A percentile compares a stretch with the other conserved stretches of the same genome.
phyloP scores from a whole-genome alignment of 23 tunicate genomes.

The Trididemnum nubilum region DNA sequence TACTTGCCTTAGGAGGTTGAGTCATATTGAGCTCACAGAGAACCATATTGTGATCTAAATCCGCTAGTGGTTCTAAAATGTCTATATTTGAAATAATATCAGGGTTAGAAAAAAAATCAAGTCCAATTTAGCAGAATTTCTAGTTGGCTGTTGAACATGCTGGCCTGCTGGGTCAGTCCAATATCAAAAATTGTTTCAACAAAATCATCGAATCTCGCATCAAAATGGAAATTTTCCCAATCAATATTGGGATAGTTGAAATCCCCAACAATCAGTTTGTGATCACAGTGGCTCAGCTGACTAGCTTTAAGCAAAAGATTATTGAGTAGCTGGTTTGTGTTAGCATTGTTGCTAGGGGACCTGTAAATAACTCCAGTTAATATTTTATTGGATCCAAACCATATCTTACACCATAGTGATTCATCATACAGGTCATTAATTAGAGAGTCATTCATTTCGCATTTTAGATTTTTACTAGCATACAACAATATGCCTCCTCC shows the following conservation, averaged over 20 bases:
- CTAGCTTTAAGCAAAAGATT: neutral
- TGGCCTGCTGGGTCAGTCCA: neutral
- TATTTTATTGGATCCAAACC: neutral
- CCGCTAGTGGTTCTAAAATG: neutral
- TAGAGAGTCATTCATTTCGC: neutral
- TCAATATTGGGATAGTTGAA: neutral
- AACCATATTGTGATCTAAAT: neutral
- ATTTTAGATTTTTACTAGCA: neutral
- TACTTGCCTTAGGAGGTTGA: no score
- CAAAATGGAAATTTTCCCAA: neutral
- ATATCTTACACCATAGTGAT: neutral
- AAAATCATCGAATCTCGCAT: neutral
- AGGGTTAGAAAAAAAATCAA: neutral
- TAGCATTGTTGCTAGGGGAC: neutral
- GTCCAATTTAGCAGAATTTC: neutral
- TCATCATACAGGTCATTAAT: neutral
- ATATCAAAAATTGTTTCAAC: neutral
- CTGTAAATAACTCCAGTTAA: neutral
- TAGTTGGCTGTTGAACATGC: neutral
- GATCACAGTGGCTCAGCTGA: neutral
- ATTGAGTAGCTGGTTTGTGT: neutral
- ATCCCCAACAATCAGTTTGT: neutral
- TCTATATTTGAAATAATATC: slow-evolving; percentile 1
- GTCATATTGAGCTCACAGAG: neutral
- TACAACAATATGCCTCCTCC: neutral